A percentile compares a stretch with the other conserved stretches of the same genome.
These are phyloP conservation scores for Ptilonorhynchus violaceus DNA, from an alignment of 2,113 vertebrate species.

Conservation along the genomic window DNA sequence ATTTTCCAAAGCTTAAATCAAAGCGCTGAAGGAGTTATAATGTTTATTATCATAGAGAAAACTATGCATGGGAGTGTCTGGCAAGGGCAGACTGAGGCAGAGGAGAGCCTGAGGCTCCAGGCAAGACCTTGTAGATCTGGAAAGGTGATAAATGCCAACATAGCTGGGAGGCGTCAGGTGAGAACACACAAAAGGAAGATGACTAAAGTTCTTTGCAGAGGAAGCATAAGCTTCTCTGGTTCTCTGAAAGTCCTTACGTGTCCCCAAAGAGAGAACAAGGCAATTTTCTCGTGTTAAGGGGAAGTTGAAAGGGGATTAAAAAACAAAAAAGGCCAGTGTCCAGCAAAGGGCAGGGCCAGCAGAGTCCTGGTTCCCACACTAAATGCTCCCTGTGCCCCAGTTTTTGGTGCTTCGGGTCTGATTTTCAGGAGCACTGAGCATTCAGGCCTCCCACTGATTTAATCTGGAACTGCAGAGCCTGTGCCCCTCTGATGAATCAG, in stretches of 20 bases:
- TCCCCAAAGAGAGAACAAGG: not conserved
- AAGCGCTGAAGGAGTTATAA: not conserved
- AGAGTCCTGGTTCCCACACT: not conserved
- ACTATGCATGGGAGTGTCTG: not conserved
- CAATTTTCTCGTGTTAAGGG: fast-evolving
- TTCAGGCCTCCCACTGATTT: constrained; percentile 34
- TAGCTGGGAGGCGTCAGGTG: not conserved
- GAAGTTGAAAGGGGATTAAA: not conserved
- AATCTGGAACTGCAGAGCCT: constrained; percentile 36
- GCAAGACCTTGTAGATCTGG: not conserved
- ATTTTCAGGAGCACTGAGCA: not conserved
- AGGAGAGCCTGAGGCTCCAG: not conserved
- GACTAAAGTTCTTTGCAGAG: not conserved
- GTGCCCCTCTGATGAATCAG: not conserved
- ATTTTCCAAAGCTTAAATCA: not conserved
- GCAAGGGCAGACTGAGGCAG: not conserved
- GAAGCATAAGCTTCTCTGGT: not conserved
- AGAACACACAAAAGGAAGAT: not conserved
- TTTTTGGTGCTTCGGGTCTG: not conserved
- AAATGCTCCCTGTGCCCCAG: not conserved
- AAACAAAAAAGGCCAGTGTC: not conserved
- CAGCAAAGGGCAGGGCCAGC: not conserved
- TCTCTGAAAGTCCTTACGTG: not conserved
- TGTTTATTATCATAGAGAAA: not conserved
- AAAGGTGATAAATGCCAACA: not conserved